These are phyloP conservation scores for Pituophis catenifer DNA, from an alignment of 2,113 vertebrate genomes.

Conservation along the genomic window DNA sequence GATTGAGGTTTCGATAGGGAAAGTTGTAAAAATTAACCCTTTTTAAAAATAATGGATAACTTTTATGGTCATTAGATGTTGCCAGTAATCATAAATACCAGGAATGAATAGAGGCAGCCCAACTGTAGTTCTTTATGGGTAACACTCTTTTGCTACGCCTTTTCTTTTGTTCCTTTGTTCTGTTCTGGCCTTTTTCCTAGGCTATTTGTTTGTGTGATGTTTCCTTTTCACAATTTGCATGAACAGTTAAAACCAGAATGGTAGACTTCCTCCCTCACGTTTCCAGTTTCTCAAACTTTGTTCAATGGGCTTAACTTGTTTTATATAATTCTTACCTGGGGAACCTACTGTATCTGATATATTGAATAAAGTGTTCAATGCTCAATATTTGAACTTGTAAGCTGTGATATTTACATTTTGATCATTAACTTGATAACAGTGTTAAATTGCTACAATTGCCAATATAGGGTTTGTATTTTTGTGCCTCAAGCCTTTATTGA, in stretches of 20 bases:
- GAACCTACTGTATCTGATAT: neutral
- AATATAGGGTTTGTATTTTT: neutral
- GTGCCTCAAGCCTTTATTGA: neutral
- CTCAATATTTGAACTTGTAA: neutral
- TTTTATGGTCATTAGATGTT: neutral
- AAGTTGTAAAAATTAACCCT: neutral
- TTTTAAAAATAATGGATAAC: neutral
- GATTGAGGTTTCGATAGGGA: neutral
- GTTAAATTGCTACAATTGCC: neutral
- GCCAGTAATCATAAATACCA: neutral
- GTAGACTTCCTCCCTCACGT: slow-evolving; percentile 2
- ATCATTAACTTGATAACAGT: neutral
- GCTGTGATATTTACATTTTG: neutral
- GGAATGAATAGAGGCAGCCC: neutral
- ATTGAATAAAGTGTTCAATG: neutral
- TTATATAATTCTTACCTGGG: neutral
- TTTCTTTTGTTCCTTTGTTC: slow-evolving; percentile 17
- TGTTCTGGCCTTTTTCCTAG: neutral
- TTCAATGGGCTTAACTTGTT: neutral
- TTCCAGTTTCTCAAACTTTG: neutral
- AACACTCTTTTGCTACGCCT: neutral
- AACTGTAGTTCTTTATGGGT: slow-evolving; percentile 12
- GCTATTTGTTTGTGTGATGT: slow-evolving; percentile 4
- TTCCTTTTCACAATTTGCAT: slow-evolving; percentile 27
- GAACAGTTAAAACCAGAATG: slow-evolving; percentile 23